Percentiles rank a stretch among this genome's conserved stretches.
phyloP scores from a whole-genome alignment of 2,113 vertebrate genomes.

The Oreochromis aureus region DNA sequence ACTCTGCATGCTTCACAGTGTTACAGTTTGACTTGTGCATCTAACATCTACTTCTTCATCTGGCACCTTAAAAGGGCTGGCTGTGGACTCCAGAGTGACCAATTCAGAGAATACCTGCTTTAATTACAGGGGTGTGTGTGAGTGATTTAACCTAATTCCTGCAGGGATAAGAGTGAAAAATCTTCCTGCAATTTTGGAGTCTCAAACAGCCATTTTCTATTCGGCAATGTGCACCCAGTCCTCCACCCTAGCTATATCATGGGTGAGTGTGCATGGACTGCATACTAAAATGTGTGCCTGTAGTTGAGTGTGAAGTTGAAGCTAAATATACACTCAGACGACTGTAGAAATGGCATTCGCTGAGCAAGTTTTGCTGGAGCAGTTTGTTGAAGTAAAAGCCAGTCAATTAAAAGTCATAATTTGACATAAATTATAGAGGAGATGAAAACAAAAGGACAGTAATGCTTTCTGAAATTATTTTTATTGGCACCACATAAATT shows the following conservation, averaged over 20 bases:
- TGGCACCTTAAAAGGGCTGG: neutral
- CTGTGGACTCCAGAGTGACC: neutral
- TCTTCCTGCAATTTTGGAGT: neutral
- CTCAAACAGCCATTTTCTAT: neutral
- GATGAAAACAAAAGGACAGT: neutral
- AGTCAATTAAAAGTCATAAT: neutral
- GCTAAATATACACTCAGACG: neutral
- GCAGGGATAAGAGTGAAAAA: neutral
- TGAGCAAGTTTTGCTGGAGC: neutral
- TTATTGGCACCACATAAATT: neutral
- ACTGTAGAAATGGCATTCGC: neutral
- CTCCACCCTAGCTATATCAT: neutral
- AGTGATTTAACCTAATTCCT: neutral
- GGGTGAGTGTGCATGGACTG: neutral
- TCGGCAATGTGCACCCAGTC: neutral
- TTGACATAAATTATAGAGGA: neutral
- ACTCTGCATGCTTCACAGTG: constrained; percentile 30
- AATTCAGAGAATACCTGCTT: neutral
- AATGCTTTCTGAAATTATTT: neutral
- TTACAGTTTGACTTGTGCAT: neutral
- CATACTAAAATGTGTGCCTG: neutral
- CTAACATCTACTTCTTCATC: neutral
- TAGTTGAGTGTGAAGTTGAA: neutral
- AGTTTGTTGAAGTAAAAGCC: neutral
- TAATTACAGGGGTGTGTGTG: neutral